These are phyloP conservation scores for Vollenhovia emeryi DNA, from an alignment of 1,140 invertebrate species.

Conservation along the genomic window DNA sequence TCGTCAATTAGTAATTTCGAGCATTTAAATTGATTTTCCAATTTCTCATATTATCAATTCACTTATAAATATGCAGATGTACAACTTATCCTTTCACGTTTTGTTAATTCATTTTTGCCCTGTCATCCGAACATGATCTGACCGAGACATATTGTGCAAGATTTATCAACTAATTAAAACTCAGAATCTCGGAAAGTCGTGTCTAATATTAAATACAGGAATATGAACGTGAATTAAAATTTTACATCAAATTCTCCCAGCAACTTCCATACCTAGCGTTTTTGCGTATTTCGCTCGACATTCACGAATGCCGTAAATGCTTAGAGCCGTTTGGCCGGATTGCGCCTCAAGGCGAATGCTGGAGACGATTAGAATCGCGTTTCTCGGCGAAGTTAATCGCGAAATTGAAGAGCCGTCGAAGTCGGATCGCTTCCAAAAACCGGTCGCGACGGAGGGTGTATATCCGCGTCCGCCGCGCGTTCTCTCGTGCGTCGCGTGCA, in stretches of 20 bases:
- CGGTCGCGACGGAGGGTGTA: slow-evolving; percentile 19
- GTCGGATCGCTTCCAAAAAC: background rate
- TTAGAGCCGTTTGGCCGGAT: background rate
- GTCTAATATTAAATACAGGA: background rate
- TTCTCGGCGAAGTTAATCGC: slow-evolving; percentile 31
- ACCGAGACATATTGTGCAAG: background rate
- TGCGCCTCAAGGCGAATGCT: background rate
- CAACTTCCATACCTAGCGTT: background rate
- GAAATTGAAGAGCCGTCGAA: slow-evolving; percentile 11
- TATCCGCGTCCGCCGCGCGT: slow-evolving; percentile 31
- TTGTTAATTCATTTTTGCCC: background rate
- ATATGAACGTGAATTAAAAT: background rate
- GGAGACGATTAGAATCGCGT: slow-evolving; percentile 26
- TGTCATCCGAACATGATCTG: background rate
- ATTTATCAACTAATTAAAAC: slow-evolving; percentile 1
- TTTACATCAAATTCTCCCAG: background rate
- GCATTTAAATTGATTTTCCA: background rate
- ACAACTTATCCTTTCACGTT: background rate
- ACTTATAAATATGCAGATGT: background rate
- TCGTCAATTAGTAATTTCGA: background rate
- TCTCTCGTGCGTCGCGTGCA: slow-evolving; percentile 63
- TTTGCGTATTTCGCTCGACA: background rate
- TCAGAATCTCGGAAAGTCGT: background rate
- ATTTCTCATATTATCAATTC: background rate
- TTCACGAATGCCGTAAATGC: background rate